Conservation (phyloP, 2,113 vertebrate species). For the Lepisosteus oculatus region DNA sequence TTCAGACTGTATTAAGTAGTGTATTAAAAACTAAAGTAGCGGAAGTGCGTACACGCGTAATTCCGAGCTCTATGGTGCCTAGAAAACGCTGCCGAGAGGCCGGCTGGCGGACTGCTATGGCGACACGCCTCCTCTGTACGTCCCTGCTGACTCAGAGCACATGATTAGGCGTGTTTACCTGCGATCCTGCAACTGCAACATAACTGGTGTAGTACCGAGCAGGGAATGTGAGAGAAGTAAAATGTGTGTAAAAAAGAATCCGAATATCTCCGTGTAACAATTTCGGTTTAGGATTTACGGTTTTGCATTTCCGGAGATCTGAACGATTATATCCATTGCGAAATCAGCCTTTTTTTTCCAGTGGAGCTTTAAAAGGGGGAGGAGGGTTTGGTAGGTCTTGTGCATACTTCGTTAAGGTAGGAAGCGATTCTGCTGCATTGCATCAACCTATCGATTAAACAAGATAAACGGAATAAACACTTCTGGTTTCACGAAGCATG, state of each 20-base stretch:
- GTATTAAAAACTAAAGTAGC: too few relatives aligned
- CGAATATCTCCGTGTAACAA: not conserved
- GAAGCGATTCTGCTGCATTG: slow-evolving; percentile 1
- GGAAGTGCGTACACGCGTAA: too few relatives aligned
- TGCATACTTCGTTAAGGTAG: slow-evolving; percentile 18
- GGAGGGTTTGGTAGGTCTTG: slow-evolving; percentile 5
- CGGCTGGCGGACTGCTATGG: slow-evolving; percentile 18
- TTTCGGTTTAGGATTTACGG: not conserved
- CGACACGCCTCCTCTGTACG: slow-evolving; percentile 40
- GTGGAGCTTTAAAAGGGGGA: not conserved
- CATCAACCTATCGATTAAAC: not conserved
- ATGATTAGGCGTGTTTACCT: slow-evolving; percentile 68
- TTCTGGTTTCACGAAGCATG: too few relatives aligned
- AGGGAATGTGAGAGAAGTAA: slow-evolving; percentile 10
- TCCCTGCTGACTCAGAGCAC: slow-evolving; percentile 57
- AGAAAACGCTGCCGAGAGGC: too few relatives aligned
- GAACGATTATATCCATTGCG: not conserved
- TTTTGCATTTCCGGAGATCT: not conserved
- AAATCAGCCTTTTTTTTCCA: not conserved
- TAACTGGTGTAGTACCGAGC: not conserved
- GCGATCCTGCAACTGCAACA: slow-evolving; percentile 35
- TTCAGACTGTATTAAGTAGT: too few relatives aligned
- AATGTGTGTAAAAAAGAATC: not conserved
- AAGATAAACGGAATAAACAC: not conserved
- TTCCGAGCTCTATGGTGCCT: too few relatives aligned